Evolutionary conservation across 2,888 invertebrate genomes (phyloP), one percentile per base, ranked within the genome.

Genomic region (Andricus quercusramuli): DNA sequence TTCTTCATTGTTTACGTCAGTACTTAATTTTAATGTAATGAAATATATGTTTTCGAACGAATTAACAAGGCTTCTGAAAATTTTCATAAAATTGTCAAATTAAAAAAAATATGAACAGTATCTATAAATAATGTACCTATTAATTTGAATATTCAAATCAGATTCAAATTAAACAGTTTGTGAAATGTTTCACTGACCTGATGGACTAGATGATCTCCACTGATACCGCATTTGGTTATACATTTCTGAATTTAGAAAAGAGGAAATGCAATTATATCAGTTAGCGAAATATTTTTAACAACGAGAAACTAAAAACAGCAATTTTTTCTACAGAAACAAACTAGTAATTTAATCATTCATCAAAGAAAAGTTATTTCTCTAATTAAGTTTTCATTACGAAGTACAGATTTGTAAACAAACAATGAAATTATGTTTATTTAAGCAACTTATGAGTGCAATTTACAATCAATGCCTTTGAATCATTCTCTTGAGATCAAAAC

Each of bases 191-290:
- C 51, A 70, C 70, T 70, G 51, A 70, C 70, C 70, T 70, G 70
- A 70, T 25, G 70, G 70, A 70, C 70, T 70, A 32, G 70, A 70
- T 51, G 70, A 70, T 70, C 70, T 70, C 70, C 70, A 70, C 11
- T 70, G 51, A 70, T 47, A 70, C 70, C 47, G 70, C 70, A 70
- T 51, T 70, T 70, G 70, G 25, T 47, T 70, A 70, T 25, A 70
- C 51, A 29, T 70, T 51, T 70, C 70, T 70, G 51, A 70, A 70
- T 70, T 70, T 70, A 47, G 70, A 51, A 70, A 70, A 51, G 47
- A 47, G 51, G 70, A 70, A 70, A 70, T 32, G 29, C 17, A 51
- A 70, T 20, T 51, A 29, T 51, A 70, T 51, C 51, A 51, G 32
- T 70, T 70, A 20, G 29, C 47, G 22, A n/a, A 41, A 17, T 47